Evolutionary conservation across 1,140 invertebrate genomes (phyloP).

Genomic region (Apis cerana): DNA sequence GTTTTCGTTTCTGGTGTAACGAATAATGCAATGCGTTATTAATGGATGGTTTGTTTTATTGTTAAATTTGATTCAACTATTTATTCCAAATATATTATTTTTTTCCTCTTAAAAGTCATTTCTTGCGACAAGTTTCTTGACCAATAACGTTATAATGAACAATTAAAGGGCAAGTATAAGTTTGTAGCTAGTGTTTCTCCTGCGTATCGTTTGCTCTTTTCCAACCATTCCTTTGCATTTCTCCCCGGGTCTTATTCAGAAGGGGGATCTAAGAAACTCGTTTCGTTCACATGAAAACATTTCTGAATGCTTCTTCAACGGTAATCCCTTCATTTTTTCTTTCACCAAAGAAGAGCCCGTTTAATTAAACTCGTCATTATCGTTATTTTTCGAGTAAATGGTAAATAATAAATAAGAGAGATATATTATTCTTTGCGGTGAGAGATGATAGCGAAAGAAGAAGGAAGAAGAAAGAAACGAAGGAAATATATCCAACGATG

Average conservation of each 20-base stretch:
- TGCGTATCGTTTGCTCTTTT: neutral
- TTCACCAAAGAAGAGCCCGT: neutral
- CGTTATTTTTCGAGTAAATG: neutral
- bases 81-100: too few relatives aligned
- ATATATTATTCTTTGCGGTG: neutral
- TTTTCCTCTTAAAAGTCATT: too few relatives aligned
- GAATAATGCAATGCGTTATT: too few relatives aligned
- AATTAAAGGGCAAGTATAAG: neutral
- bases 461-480: neutral
- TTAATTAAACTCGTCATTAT: slow-evolving; percentile 28
- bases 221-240: slow-evolving; percentile 27
- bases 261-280: slow-evolving; percentile 28
- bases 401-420: neutral
- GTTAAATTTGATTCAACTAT: too few relatives aligned
- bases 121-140: too few relatives aligned
- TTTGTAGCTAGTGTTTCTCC: neutral
- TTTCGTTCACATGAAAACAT: slow-evolving; percentile 43
- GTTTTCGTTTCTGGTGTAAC: too few relatives aligned
- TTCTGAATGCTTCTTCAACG: slow-evolving; percentile 43
- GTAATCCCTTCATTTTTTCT: slow-evolving; percentile 39
- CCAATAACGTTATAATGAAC: neutral
- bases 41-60: too few relatives aligned
- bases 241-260: slow-evolving; percentile 33
- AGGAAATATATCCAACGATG: neutral
- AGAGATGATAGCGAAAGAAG: too few relatives aligned